phyloP scores from a whole-genome alignment of 2,797 vertebrate genomes.

The Peromyscus eremicus region DNA sequence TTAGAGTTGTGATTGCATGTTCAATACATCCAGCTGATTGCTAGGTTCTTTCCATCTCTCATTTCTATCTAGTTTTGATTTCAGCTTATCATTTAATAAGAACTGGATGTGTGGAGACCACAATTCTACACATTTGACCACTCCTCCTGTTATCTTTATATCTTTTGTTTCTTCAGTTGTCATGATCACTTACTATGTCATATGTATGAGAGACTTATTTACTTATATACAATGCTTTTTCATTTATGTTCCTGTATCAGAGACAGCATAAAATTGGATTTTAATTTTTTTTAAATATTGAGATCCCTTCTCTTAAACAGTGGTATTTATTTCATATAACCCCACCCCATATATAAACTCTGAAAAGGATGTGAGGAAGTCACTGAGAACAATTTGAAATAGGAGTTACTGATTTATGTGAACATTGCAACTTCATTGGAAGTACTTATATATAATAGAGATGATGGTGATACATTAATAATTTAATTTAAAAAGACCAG shows the following conservation, averaged over 20 bases:
- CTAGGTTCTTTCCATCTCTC: not conserved
- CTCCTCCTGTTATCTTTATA: not conserved
- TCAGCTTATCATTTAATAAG: not conserved
- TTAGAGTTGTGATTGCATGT: not conserved
- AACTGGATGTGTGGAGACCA: not conserved
- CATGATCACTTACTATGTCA: not conserved
- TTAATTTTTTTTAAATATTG: not conserved
- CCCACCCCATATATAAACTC: not conserved
- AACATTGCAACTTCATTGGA: not conserved
- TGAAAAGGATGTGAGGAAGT: not conserved
- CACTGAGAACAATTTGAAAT: not conserved
- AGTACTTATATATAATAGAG: not conserved
- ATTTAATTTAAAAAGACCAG: not conserved
- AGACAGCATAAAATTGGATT: not conserved
- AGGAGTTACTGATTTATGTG: not conserved
- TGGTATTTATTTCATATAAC: not conserved
- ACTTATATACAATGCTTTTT: not conserved
- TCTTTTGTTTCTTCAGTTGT: constrained; percentile 48
- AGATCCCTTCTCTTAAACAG: not conserved
- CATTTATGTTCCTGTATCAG: not conserved
- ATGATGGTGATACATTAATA: not conserved
- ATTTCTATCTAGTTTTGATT: not conserved
- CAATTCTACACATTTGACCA: not conserved
- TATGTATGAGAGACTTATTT: no score
- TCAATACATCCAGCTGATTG: not conserved